phyloP scores from a whole-genome alignment of 2,113 vertebrate genomes.

The Trochalopteron elliotii region DNA sequence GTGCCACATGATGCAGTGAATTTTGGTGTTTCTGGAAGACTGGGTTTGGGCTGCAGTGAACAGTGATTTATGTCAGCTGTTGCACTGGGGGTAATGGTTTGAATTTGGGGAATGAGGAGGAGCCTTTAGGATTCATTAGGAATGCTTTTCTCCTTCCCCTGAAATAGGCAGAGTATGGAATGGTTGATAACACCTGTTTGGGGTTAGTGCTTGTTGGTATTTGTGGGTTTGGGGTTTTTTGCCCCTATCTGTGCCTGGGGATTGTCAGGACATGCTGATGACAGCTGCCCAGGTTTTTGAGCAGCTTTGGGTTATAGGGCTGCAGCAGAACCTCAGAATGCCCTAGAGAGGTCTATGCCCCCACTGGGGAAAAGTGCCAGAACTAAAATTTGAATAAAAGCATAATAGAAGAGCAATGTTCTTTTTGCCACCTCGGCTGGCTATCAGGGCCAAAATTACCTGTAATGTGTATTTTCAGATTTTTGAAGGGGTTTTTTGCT shows the following conservation, averaged over 20 bases:
- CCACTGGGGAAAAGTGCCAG: no score
- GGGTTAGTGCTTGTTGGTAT: background rate
- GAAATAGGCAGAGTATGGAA: background rate
- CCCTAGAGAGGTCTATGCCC: background rate
- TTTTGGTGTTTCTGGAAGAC: background rate
- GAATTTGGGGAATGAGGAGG: background rate
- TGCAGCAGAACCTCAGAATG: background rate
- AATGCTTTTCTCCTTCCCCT: background rate
- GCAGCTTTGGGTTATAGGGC: background rate
- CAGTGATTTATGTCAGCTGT: background rate
- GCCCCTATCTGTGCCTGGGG: background rate
- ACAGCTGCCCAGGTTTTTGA: background rate
- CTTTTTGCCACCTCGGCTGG: background rate
- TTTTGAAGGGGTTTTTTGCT: rapidly evolving
- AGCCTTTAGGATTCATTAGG: background rate
- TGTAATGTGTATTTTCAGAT: background rate
- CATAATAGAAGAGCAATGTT: background rate
- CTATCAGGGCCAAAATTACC: background rate
- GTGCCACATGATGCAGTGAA: rapidly evolving
- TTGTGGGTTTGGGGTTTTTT: background rate
- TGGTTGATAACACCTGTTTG: background rate
- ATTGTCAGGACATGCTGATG: background rate
- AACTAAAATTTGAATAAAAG: background rate
- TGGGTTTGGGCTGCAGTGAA: background rate
- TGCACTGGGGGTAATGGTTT: background rate